A percentile compares a stretch with the other conserved stretches of the same genome.
phyloP scores from a whole-genome alignment of 1,140 invertebrate species.

The Rhyzopertha dominica region DNA sequence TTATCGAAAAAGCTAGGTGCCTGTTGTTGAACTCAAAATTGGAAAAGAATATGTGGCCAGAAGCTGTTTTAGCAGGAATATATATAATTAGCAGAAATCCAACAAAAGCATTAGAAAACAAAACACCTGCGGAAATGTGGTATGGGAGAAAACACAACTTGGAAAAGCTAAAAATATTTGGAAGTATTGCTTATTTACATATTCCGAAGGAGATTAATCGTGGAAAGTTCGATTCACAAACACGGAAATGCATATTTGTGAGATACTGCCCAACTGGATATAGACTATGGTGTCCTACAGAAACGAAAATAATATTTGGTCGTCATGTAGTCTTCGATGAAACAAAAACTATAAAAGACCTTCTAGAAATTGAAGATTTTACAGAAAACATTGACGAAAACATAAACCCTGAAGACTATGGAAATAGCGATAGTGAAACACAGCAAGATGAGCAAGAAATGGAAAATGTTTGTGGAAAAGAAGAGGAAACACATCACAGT shows the following conservation, averaged over 20 bases:
- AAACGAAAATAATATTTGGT: too few relatives aligned
- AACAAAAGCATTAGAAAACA: slow-evolving; percentile 21
- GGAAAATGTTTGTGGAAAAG: slow-evolving; percentile 3
- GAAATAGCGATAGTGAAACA: too few relatives aligned
- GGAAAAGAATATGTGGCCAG: slow-evolving; percentile 40
- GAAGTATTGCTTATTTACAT: slow-evolving; percentile 30
- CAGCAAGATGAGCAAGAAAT: too few relatives aligned
- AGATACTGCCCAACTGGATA: too few relatives aligned
- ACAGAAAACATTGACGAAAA: too few relatives aligned
- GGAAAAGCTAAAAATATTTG: slow-evolving; percentile 35
- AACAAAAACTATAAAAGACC: too few relatives aligned
- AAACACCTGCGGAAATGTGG: slow-evolving; percentile 39
- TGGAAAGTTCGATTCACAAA: slow-evolving; percentile 29
- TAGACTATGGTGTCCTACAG: too few relatives aligned
- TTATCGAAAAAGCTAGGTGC: slow-evolving; percentile 39
- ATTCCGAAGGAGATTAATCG: slow-evolving; percentile 23
- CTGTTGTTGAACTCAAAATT: slow-evolving; percentile 39
- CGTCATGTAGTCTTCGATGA: too few relatives aligned
- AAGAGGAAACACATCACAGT: slow-evolving; percentile 2
- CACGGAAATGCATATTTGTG: too few relatives aligned
- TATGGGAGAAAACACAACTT: slow-evolving; percentile 24
- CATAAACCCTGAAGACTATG: too few relatives aligned
- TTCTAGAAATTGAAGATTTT: too few relatives aligned
- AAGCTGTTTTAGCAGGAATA: slow-evolving; percentile 37
- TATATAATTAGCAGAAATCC: slow-evolving; percentile 22